These are phyloP conservation scores for Psephotus haematonotus DNA, from an alignment of 2,113 vertebrate genomes.

Conservation along the genomic window DNA sequence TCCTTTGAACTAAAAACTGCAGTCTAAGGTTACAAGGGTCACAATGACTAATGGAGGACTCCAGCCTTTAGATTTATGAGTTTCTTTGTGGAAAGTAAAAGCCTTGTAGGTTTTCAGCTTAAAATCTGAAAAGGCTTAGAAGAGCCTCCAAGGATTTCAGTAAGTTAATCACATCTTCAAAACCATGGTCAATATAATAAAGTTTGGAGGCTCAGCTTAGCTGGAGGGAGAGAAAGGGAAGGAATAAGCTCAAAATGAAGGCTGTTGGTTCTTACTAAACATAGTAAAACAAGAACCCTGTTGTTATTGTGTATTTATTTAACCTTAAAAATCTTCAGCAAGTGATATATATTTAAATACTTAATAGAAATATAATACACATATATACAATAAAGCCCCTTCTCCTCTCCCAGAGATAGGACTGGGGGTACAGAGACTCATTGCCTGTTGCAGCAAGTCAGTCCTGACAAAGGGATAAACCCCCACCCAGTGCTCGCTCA, in stretches of 20 bases:
- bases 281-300: accelerated
- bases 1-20: background rate
- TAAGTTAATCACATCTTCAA: background rate
- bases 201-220: background rate
- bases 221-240: background rate
- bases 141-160: background rate
- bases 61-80: background rate
- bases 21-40: background rate
- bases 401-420: background rate
- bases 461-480: background rate
- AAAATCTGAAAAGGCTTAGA: background rate
- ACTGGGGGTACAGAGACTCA: background rate
- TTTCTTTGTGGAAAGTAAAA: background rate
- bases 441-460: background rate
- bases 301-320: background rate
- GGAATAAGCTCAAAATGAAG: background rate
- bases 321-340: background rate
- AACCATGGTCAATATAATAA: background rate
- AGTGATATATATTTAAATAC: background rate
- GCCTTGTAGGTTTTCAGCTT: background rate
- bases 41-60: background rate
- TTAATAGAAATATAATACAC: background rate
- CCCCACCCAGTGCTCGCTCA: background rate
- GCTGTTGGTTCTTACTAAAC: background rate
- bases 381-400: background rate